A percentile compares a stretch with the other conserved stretches of the same genome.
phyloP scores from a whole-genome alignment of 2,113 vertebrate genomes.

The Silurus meridionalis region DNA sequence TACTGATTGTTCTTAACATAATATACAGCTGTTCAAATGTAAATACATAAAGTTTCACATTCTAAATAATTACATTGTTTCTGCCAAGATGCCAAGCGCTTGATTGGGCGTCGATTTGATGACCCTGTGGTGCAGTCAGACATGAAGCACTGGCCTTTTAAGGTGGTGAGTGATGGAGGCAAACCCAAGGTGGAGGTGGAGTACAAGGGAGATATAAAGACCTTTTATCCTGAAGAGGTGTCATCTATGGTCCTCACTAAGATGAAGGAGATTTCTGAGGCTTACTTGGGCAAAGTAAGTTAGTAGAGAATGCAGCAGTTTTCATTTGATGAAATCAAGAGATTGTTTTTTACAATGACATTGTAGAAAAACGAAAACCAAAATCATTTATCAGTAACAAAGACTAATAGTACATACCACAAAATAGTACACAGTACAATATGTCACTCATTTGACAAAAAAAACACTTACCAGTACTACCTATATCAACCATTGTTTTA shows the following conservation, averaged over 20 bases:
- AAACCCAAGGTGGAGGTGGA: slow-evolving; percentile 87
- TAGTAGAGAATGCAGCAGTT: background rate
- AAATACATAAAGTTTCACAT: background rate
- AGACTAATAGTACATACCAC: background rate
- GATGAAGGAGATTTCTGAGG: slow-evolving; percentile 92
- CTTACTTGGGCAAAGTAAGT: slow-evolving; percentile 84
- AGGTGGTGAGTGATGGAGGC: slow-evolving; percentile 80
- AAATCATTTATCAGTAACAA: too few relatives aligned
- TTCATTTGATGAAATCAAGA: background rate
- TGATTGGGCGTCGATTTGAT: slow-evolving; percentile 86
- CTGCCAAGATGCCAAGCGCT: slow-evolving; percentile 82
- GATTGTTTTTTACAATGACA: background rate
- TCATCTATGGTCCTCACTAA: slow-evolving; percentile 92
- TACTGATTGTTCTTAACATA: background rate
- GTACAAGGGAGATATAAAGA: slow-evolving; percentile 85
- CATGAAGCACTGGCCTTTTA: slow-evolving; percentile 92
- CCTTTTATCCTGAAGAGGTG: slow-evolving; percentile 86
- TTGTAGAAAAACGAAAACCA: too few relatives aligned
- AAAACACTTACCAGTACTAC: background rate
- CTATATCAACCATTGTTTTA: background rate
- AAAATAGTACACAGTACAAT: background rate
- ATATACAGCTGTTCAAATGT: background rate
- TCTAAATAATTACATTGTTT: background rate
- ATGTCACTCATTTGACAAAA: background rate
- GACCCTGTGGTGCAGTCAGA: slow-evolving; percentile 86